Conservation (phyloP, 1,140 invertebrate genomes). For the Galleria mellonella region DNA sequence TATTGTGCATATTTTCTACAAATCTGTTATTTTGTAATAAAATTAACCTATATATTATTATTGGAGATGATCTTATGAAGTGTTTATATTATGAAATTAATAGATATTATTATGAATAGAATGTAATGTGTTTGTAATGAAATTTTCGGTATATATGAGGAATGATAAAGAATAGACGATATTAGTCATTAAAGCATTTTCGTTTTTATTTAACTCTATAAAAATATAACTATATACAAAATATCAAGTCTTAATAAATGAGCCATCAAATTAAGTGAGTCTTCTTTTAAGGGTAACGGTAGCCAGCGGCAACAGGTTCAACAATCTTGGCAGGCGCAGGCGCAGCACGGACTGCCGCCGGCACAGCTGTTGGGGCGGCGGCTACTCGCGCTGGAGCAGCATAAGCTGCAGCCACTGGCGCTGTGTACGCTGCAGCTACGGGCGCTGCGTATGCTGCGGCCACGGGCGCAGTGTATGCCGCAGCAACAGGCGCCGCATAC, state of each 20-base stretch:
- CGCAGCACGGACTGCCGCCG: slow-evolving; percentile 18
- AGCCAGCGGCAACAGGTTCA: slow-evolving; percentile 37
- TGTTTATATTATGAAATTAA: too few relatives aligned
- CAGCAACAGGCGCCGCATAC: slow-evolving; percentile 10
- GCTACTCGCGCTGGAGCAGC: slow-evolving; percentile 21
- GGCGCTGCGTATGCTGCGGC: slow-evolving; percentile 22
- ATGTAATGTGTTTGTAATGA: too few relatives aligned
- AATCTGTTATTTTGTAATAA: too few relatives aligned
- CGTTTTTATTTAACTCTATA: slow-evolving; percentile 15
- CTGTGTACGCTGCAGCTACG: slow-evolving; percentile 9
- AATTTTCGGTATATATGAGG: too few relatives aligned
- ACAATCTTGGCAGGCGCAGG: slow-evolving; percentile 50
- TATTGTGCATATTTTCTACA: too few relatives aligned
- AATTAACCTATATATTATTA: too few relatives aligned
- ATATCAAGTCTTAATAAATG: slow-evolving; percentile 49
- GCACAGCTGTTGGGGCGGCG: slow-evolving; percentile 14
- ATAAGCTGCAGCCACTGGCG: slow-evolving; percentile 12
- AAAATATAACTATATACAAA: slow-evolving; percentile 48
- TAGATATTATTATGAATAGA: too few relatives aligned
- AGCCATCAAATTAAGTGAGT: slow-evolving; percentile 23
- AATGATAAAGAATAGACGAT: neutral
- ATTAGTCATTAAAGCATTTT: neutral
- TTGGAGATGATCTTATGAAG: too few relatives aligned
- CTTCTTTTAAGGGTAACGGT: slow-evolving; percentile 44
- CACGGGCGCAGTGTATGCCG: slow-evolving; percentile 20